Percentiles rank a stretch among this genome's conserved stretches.
Evolutionary conservation across 2,113 vertebrate species (phyloP).

Genomic region (Leucosticte australis): DNA sequence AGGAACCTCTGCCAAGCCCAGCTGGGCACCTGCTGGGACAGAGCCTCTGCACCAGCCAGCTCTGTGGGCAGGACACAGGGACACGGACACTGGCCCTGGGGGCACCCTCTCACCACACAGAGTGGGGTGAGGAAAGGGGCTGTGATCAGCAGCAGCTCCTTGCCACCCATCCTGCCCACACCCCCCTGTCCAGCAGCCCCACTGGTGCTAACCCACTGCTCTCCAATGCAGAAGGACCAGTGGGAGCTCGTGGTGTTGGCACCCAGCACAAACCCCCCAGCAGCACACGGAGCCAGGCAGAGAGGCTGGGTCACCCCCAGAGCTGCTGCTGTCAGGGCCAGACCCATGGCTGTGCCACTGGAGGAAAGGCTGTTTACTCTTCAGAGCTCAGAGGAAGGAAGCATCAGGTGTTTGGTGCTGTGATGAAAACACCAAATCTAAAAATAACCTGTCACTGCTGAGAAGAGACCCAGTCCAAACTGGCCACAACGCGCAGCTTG

Average conservation of each 20-base stretch:
- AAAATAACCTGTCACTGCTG: conserved; percentile 11
- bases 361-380: neutral
- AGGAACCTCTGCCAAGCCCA: neutral
- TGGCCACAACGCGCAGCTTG: rapidly evolving
- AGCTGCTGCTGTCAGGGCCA: neutral
- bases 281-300: rapidly evolving
- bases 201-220: rapidly evolving
- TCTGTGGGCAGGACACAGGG: neutral
- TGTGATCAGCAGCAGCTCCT: neutral
- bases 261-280: neutral
- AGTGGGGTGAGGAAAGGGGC: neutral
- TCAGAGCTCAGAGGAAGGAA: neutral
- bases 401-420: neutral
- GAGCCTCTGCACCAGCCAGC: rapidly evolving
- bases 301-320: too few relatives aligned
- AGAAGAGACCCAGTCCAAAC: neutral
- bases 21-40: neutral
- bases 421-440: neutral
- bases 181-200: neutral
- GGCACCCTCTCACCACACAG: neutral
- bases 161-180: neutral
- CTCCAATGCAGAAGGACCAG: rapidly evolving
- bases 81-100: neutral
- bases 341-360: rapidly evolving
- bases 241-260: rapidly evolving